A percentile compares a stretch with the other conserved stretches of the same genome.
Conservation (phyloP, 1,140 invertebrate genomes). For the Propsilocerus akamusi region DNA sequence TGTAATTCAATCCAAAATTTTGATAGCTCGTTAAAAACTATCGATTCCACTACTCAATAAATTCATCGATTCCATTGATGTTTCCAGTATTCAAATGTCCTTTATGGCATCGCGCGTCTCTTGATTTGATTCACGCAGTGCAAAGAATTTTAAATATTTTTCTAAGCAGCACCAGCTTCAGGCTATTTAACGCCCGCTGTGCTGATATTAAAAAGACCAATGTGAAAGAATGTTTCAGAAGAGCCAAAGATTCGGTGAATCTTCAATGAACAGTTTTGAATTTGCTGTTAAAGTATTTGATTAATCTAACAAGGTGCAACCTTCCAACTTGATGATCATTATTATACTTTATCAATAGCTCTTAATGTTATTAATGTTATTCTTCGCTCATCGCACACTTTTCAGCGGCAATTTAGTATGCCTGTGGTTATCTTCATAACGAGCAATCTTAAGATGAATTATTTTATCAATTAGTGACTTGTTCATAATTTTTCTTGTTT, state of each 20-base stretch:
- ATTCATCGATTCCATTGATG: too few species aligned
- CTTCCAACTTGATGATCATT: background rate
- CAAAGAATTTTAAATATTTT: constrained; percentile 1
- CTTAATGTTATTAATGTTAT: background rate
- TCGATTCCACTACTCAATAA: too few species aligned
- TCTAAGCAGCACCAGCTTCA: background rate
- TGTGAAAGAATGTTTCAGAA: background rate
- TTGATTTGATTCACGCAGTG: background rate
- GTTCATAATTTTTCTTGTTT: too few species aligned
- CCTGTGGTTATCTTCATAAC: background rate
- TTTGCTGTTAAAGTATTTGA: background rate
- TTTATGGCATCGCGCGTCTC: too few species aligned
- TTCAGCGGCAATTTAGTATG: background rate
- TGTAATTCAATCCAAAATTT: too few species aligned
- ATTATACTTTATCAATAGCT: constrained; percentile 1
- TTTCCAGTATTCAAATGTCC: too few species aligned
- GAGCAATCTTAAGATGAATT: background rate
- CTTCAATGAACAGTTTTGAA: background rate
- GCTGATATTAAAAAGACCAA: background rate
- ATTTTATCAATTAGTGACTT: constrained; percentile 1
- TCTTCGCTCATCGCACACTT: background rate
- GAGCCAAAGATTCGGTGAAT: too few species aligned
- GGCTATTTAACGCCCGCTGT: constrained; percentile 1
- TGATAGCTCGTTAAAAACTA: too few species aligned
- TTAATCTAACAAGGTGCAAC: constrained; percentile 1